Percentiles rank a stretch among this genome's conserved stretches.
These are phyloP conservation scores for Pantala flavescens DNA, from an alignment of 1,140 invertebrate genomes.

Conservation along the genomic window DNA sequence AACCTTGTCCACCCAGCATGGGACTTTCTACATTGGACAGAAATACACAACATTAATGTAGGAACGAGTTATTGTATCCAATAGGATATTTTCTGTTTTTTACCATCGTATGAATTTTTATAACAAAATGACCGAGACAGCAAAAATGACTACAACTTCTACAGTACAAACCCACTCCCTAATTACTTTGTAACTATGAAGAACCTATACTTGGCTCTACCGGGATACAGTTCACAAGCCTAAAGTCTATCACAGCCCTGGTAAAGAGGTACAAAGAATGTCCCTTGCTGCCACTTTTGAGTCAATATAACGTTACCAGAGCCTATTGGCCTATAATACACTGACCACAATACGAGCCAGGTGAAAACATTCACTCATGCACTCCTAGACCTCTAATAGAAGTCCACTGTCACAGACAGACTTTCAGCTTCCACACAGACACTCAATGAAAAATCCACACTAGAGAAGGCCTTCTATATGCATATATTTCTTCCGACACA, in stretches of 20 bases:
- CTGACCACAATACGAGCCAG: not conserved
- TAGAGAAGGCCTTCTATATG: slow-evolving; percentile 5
- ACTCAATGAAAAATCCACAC: slow-evolving; percentile 6
- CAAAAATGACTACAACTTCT: slow-evolving; percentile 16
- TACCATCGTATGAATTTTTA: slow-evolving; percentile 1
- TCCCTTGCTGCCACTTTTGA: slow-evolving; percentile 3
- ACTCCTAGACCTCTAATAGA: not conserved
- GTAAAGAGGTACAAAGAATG: slow-evolving; percentile 3
- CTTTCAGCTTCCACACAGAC: not conserved
- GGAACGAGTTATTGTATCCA: slow-evolving; percentile 16
- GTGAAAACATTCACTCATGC: not conserved
- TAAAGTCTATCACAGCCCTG: slow-evolving; percentile 4
- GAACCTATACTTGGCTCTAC: slow-evolving; percentile 2
- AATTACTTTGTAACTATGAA: slow-evolving; percentile 11
- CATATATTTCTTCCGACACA: slow-evolving; percentile 2
- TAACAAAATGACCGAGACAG: slow-evolving; percentile 15
- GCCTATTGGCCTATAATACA: not conserved
- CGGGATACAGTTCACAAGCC: slow-evolving; percentile 13
- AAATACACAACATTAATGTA: slow-evolving; percentile 17
- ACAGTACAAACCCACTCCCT: slow-evolving; percentile 16
- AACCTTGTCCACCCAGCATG: not conserved
- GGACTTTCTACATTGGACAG: slow-evolving; percentile 7
- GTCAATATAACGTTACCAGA: slow-evolving; percentile 9
- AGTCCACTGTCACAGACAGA: not conserved
- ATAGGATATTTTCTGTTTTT: slow-evolving; percentile 4